phyloP scores from a whole-genome alignment of 2,113 vertebrate genomes.

The Castor canadensis region DNA sequence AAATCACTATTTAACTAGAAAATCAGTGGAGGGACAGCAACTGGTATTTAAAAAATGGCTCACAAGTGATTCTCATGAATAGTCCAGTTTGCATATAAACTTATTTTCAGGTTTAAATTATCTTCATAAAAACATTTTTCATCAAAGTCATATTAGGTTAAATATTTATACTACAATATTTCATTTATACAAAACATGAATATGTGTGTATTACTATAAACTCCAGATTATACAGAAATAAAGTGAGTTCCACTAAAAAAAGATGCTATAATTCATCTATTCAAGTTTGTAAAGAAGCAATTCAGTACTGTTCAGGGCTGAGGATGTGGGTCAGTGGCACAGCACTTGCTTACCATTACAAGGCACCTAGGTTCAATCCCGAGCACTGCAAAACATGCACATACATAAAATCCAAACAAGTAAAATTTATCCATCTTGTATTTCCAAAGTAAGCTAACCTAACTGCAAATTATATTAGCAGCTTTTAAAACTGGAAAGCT shows the following conservation, averaged over 20 bases:
- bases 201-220: too few species aligned
- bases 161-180: conserved; percentile 20
- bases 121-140: conserved; percentile 21
- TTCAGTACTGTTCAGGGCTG: too few species aligned
- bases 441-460: conserved; percentile 43
- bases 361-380: too few species aligned
- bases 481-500: neutral
- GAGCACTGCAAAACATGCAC: too few species aligned
- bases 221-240: too few species aligned
- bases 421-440: conserved; percentile 28
- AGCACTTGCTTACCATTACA: too few species aligned
- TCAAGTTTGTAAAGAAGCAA: conserved; percentile 13
- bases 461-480: conserved; percentile 4
- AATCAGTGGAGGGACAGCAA: conserved; percentile 1
- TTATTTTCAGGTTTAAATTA: conserved; percentile 48
- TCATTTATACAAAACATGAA: neutral
- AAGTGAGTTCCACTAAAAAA: too few species aligned
- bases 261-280: neutral
- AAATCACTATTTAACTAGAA: conserved; percentile 24
- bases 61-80: conserved; percentile 25
- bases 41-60: neutral
- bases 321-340: too few species aligned
- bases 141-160: conserved; percentile 2
- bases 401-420: too few species aligned
- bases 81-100: neutral